Evolutionary conservation across 2,113 vertebrate genomes (phyloP).

Genomic region (Rostratula benghalensis): DNA sequence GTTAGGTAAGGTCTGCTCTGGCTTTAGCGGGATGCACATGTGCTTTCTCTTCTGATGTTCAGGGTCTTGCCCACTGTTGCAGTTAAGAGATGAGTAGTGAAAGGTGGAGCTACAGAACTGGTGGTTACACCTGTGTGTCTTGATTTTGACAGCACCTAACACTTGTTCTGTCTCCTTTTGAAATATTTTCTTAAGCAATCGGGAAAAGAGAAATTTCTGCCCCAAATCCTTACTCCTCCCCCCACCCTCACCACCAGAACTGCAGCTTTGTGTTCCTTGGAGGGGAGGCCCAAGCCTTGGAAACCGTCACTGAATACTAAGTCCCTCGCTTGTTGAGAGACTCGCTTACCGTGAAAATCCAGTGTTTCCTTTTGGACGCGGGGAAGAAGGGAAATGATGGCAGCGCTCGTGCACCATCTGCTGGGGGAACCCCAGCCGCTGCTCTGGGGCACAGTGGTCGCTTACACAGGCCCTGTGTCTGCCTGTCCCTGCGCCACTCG

Average conservation of each 20-base stretch:
- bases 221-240: background rate
- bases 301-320: background rate
- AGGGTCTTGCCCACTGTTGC: background rate
- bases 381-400: background rate
- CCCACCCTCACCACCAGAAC: background rate
- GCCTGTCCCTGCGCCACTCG: accelerated
- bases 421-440: constrained; percentile 23
- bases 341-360: background rate
- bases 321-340: background rate
- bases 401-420: constrained; percentile 70
- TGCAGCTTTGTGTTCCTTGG: background rate
- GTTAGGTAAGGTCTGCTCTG: background rate
- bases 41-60: background rate
- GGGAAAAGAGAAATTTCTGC: background rate
- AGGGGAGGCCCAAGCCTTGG: background rate
- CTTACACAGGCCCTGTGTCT: no score
- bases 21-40: background rate
- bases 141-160: background rate
- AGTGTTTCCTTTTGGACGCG: background rate
- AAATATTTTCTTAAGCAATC: background rate
- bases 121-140: background rate
- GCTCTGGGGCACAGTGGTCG: background rate
- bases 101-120: background rate
- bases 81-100: background rate
- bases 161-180: background rate